Base-by-base conservation (phyloP, 2,888 invertebrate genomes). In the Brachynemurus nebulosus region DNA sequence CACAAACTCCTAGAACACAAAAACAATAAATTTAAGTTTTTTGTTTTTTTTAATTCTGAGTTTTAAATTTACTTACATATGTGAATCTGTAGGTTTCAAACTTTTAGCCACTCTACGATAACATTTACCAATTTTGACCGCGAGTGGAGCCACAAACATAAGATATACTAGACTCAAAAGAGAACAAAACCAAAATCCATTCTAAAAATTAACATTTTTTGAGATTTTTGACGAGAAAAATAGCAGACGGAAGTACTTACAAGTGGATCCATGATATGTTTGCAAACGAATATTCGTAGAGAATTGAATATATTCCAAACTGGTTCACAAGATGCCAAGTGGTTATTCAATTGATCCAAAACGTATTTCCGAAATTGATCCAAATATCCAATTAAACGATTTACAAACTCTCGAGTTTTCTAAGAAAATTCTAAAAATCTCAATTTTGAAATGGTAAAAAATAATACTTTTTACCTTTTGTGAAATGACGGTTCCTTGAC, bases 281-380 rank as follows among this genome's bases (percentile, higher is more conserved):
- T 69, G 55, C 81, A 82, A 7, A 78, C 53, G 47, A 76, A 61
- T 1, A 75, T 62, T 49, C 82, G 72, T 16, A 74, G 64, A 19
- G 79, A 78, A 51, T 78, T 69, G 53, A 74, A 79, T 23, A 82
- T 74, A 36, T 79, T 71, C 68, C 78, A 86, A 30, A 86, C 65
- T 0, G 84, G 83, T 2, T 74, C 69, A 59, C 86, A 86, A 40
- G 74, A 73, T 4, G 80, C 81, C 4, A 81, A 77, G 41, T 76
- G 73, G 44, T 71, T 70, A 2, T 72, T 72, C 23, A 79, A 69
- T 34, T 78, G 74, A 9, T 66, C 60, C 11, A 78, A 64, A 40
- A 80, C 79, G 55, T 83, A 76, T 12, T 72, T 72, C 2, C 79
- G 67, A 70, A 78, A 80, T 47, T 76, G 76, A 19, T 79, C 77